Base-by-base conservation (phyloP, 2,888 invertebrate species). In the Pristionchus entomophagus region DNA sequence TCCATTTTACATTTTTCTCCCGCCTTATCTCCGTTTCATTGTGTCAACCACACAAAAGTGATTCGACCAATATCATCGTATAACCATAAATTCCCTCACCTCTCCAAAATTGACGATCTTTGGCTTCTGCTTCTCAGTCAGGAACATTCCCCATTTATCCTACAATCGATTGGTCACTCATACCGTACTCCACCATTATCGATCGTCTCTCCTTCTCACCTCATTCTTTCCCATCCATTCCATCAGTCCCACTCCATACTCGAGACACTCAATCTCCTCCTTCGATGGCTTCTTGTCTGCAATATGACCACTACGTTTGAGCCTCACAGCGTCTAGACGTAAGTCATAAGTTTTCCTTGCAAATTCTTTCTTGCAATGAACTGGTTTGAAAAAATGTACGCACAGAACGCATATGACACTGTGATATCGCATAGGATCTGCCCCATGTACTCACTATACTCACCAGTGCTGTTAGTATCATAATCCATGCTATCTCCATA, bases 221-320 rank as follows among this genome's bases (percentile, higher is more conserved):
- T 87, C 89, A 85, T 92, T 92, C 35, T 86, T 90, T 32, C 85
- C 81, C 92, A 93, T 91, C 93, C 93, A 93, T 17, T 88, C 85
- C 32, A 92, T 82, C 26, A 93, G 88, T 49, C 89, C 88, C 32
- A 77, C 73, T 32, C 91, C 92, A 87, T 91, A 92, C 86, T 91
- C 91, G 56, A 89, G 62, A 82, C 92, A 93, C 32, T 73, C 59
- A 49, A 77, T 69, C 56, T 81, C 88, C 86, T 82, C 86, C 59
- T 86, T 87, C 80, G 56, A 87, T 86, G 35, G 86, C 85, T 45
- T 84, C 83, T 59, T 89, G 88, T 59, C 88, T 88, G 51, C 32
- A 51, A 80, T 51, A 17, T 59, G n/a, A n/a, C n/a, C n/a, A n/a
- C n/a, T n/a, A n/a, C n/a, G n/a, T n/a, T n/a, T n/a, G n/a, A n/a